Evolutionary conservation across 2,797 vertebrate genomes (phyloP).

Genomic region (Chelon labrosus): DNA sequence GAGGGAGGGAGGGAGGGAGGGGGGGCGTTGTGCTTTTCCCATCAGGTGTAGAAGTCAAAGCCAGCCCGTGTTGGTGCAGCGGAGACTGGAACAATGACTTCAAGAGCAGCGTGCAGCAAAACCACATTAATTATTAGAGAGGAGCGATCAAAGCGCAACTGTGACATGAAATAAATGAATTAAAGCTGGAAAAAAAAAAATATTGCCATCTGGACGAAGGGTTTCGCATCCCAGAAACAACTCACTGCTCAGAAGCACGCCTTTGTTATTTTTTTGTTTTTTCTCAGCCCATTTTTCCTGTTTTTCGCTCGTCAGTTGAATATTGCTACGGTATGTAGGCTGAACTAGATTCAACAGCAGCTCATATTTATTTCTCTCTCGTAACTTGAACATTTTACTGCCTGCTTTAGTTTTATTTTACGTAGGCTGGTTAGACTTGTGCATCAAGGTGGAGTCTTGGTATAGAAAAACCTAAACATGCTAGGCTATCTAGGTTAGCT

Average conservation of each 20-base stretch:
- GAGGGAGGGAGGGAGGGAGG: not conserved
- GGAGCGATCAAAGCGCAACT: constrained; percentile 82
- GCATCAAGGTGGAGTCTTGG: too few species aligned
- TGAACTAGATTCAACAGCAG: constrained; percentile 35
- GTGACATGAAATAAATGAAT: constrained; percentile 85
- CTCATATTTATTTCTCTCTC: not conserved
- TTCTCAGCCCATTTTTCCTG: constrained; percentile 25
- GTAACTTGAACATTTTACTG: constrained; percentile 10
- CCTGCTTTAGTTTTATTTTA: not conserved
- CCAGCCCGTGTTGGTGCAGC: constrained; percentile 66
- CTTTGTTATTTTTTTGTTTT: constrained; percentile 46
- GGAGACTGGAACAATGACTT: constrained; percentile 81
- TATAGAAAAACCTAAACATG: too few species aligned
- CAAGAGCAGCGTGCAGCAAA: constrained; percentile 77
- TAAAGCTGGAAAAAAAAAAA: constrained; percentile 79
- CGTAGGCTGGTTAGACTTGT: too few species aligned
- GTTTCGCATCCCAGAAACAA: constrained; percentile 73
- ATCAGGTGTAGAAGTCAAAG: constrained; percentile 81
- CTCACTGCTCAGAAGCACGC: constrained; percentile 57
- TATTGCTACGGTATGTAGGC: constrained; percentile 31
- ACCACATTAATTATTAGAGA: constrained; percentile 84
- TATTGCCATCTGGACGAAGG: constrained; percentile 79
- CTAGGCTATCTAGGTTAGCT: too few species aligned
- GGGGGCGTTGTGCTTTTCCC: constrained; percentile 50
- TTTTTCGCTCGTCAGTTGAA: constrained; percentile 24